Percentiles rank a stretch among this genome's conserved stretches.
Conservation (phyloP, 1,140 invertebrate genomes). For the Lerema accius region DNA sequence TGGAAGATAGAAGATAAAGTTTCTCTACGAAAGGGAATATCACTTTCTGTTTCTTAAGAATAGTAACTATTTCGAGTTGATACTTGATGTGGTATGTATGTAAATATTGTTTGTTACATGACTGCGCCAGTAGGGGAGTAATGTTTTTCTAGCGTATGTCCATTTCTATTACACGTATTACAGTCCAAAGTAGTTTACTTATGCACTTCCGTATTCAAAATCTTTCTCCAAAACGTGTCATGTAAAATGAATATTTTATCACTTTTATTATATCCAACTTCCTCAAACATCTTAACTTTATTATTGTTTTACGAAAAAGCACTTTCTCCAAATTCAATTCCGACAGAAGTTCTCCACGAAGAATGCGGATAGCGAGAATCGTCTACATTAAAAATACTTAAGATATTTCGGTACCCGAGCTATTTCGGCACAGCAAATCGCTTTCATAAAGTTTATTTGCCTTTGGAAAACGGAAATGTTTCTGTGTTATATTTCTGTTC, state of each 20-base stretch:
- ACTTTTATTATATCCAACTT: no score
- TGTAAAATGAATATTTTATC: background rate
- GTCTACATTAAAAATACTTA: constrained; percentile 26
- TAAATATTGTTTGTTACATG: no score
- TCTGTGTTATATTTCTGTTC: constrained; percentile 18
- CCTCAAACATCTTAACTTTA: background rate
- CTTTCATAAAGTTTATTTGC: constrained; percentile 33
- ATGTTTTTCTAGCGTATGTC: no score
- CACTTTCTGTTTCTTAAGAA: no score
- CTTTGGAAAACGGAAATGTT: constrained; percentile 22
- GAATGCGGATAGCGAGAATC: constrained; percentile 30
- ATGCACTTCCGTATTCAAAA: no score
- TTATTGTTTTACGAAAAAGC: constrained; percentile 1
- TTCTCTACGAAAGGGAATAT: background rate
- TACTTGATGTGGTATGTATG: no score
- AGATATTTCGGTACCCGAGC: constrained; percentile 26
- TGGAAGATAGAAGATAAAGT: no score
- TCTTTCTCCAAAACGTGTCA: no score
- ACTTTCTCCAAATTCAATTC: background rate
- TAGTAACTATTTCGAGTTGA: no score
- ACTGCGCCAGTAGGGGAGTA: no score
- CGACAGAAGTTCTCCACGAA: constrained; percentile 4
- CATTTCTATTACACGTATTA: no score
- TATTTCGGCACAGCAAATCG: constrained; percentile 26
- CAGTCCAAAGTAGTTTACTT: no score